Conservation (phyloP, 2,797 vertebrate species). For the Myripristis murdjan region DNA sequence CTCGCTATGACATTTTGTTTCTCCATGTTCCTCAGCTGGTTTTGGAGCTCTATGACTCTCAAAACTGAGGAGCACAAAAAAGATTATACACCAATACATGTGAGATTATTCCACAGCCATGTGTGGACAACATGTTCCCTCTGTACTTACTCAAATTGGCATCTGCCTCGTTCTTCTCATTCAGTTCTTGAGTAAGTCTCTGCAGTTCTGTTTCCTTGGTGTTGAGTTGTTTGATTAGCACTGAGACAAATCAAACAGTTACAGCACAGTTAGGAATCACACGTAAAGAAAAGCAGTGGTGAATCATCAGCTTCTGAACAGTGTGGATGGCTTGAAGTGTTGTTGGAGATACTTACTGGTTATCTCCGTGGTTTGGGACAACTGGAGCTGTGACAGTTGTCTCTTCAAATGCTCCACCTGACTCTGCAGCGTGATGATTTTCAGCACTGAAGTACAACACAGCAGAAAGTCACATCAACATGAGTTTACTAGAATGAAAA, state of each 20-base stretch:
- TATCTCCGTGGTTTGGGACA: rapidly evolving
- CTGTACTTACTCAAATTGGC: constrained; percentile 47
- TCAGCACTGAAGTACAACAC: constrained; percentile 52
- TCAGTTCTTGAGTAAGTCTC: constrained; percentile 27
- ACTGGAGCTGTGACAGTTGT: constrained; percentile 4
- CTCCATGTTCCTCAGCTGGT: constrained; percentile 30
- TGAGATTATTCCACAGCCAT: not conserved
- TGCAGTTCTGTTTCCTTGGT: constrained; percentile 24
- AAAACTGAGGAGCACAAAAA: constrained; percentile 46
- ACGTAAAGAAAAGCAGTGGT: not conserved
- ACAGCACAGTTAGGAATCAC: too few relatives aligned
- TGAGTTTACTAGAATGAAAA: not conserved
- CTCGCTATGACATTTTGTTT: not conserved
- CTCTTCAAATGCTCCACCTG: constrained; percentile 45
- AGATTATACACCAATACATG: not conserved
- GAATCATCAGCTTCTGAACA: too few relatives aligned
- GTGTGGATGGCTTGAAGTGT: not conserved
- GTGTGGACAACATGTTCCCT: not conserved
- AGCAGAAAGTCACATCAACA: constrained; percentile 11
- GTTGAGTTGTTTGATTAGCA: constrained; percentile 24
- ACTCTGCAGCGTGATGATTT: constrained; percentile 47
- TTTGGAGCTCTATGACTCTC: constrained; percentile 34
- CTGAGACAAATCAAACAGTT: constrained; percentile 26
- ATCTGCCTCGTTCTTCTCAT: constrained; percentile 15
- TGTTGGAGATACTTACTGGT: constrained; percentile 31